Evolutionary conservation across 2,797 vertebrate species (phyloP).

Genomic region (Intellagama lesueurii): DNA sequence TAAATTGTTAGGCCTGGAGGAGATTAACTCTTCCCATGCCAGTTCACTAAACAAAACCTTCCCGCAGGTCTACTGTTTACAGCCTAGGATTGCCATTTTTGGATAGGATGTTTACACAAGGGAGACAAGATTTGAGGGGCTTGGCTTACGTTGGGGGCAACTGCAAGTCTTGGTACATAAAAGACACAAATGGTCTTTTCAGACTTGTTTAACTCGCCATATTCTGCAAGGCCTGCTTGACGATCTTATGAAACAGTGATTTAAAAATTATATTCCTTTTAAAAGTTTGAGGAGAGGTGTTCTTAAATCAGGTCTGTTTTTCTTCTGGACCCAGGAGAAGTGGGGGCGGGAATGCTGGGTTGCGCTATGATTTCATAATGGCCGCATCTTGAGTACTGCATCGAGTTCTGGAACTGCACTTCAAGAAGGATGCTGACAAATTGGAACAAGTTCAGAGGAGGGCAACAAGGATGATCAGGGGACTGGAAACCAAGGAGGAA

Average conservation of each 20-base stretch:
- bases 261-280: background rate
- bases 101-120: background rate
- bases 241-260: background rate
- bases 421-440: too few relatives aligned
- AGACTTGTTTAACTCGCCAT: background rate
- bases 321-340: background rate
- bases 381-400: too few relatives aligned
- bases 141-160: too few relatives aligned
- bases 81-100: background rate
- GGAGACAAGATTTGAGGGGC: background rate
- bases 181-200: background rate
- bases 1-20: constrained; percentile 21
- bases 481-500: too few relatives aligned
- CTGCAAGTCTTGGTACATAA: too few relatives aligned
- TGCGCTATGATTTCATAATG: background rate
- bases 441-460: too few relatives aligned
- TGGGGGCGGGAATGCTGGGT: background rate
- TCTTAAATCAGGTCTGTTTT: background rate
- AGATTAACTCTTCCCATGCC: constrained; percentile 14
- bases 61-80: background rate
- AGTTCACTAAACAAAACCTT: background rate
- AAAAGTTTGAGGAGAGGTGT: too few relatives aligned
- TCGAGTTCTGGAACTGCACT: too few relatives aligned
- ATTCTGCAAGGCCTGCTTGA: background rate
- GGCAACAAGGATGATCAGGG: too few relatives aligned